Evolutionary conservation across 2,113 vertebrate species (phyloP).

Genomic region (Zeus faber): DNA sequence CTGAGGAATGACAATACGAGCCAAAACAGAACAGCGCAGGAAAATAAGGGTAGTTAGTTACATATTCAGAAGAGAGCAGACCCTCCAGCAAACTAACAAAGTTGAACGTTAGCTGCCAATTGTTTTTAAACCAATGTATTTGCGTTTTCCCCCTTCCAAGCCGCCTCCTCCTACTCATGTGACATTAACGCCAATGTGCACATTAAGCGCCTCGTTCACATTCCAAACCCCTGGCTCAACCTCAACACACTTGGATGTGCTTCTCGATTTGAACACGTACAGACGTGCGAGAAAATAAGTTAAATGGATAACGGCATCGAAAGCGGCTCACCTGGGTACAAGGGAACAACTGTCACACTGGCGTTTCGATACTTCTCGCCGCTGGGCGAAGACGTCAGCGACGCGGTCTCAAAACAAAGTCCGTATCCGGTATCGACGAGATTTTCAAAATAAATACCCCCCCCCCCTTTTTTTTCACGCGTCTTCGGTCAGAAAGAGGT

Average conservation of each 20-base stretch:
- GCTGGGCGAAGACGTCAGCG: no score
- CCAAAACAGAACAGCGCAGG: neutral
- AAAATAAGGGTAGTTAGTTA: conserved; percentile 2
- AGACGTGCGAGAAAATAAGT: neutral
- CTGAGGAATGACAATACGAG: conserved; percentile 13
- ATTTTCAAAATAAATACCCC: no score
- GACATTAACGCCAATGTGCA: conserved; percentile 38
- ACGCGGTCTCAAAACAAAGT: no score
- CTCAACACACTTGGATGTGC: neutral
- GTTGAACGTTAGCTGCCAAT: conserved; percentile 43
- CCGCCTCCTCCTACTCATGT: conserved; percentile 49
- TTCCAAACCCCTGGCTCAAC: neutral
- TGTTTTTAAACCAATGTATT: conserved; percentile 58
- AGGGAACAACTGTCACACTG: conserved; percentile 45
- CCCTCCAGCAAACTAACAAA: no score
- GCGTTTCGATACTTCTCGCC: conserved; percentile 27
- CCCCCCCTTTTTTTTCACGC: no score
- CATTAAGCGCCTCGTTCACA: neutral
- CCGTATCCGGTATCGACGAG: no score
- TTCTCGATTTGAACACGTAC: neutral
- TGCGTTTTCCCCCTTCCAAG: conserved; percentile 17
- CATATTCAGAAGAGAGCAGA: no score
- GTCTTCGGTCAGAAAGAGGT: no score
- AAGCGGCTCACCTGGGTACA: conserved; percentile 45
- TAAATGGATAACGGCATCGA: neutral